Evolutionary conservation across 30 jellyfish, hydroid and myxozoan species (phyloP), one percentile per base, ranked within the genome.

Genomic region (Pseudorhiza aurosa): DNA sequence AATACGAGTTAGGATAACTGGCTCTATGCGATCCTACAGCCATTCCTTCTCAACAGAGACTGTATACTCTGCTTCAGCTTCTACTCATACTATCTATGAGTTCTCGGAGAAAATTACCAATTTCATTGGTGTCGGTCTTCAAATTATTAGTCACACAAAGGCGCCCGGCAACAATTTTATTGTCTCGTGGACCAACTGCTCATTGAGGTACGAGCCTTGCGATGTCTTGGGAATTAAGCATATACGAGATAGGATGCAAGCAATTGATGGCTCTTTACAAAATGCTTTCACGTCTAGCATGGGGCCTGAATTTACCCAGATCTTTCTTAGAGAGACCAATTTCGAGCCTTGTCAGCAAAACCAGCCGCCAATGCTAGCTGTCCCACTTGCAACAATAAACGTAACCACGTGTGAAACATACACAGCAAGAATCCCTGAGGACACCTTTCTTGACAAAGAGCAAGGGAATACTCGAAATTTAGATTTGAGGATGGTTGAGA

Each of bases 401-500:
- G 96, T 91, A 36, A 82, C 87, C 22, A 63, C 84, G 10, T 85
- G 87, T 17, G 67, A 59, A 22, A 81, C 96, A 2, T 85, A 14
- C 65, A 71, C 17, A 28, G 75, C 70, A 22, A 36, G 31, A 55
- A 76, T 91, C 21, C 98, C 98, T 9, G 88, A 60, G 46, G 75
- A 42, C 40, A 85, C 96, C 4, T 91, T 91, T 32, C 28, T 35
- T 37, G 98, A 91, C 58, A 55, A 44, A 24, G 98, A 91, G 60
- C 95, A 91, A 33, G 98, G 98, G 21, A 64, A 68, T 42, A 60
- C 96, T 18, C 68, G 96, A 25, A 91, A 62, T 44, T 67, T 91
- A 45, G 59, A 49, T 11, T 56, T 91, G 67, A 63, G 32, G 14
- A 47, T 91, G 33, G 55, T 37, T 14, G 56, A 27, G 24, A 60